Evolutionary conservation across 2,888 invertebrate genomes (phyloP), one percentile per base, ranked within the genome.

Genomic region (Tetanocera ferruginea): DNA sequence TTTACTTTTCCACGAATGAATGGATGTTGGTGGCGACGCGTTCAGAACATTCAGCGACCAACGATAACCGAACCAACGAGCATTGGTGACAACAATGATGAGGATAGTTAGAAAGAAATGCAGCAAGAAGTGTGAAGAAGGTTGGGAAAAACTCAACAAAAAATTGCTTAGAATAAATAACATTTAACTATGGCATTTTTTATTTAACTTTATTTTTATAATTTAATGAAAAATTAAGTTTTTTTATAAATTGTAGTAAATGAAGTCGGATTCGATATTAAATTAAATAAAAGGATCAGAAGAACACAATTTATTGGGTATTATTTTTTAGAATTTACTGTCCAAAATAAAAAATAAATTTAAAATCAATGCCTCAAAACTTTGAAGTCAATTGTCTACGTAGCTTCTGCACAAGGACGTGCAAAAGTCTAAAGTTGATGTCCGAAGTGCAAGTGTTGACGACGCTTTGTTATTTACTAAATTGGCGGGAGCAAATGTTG

Each of bases 1-100:
- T 88, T 87, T 87, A 87, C 83, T 87, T 87, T 87, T 86, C 85
- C 83, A 81, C 83, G 82, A 79, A 78, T 79, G 77, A 80, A 80
- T 70, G 70, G 49, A 78, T 79, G 77, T 79, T 71, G 71, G 51
- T 62, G 43, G 25, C 79, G 49, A 64, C 52, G 73, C 23, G 66
- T 37, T 52, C 19, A 74, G 49, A 69, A 49, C 34, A 52, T 25
- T 43, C 28, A 23, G 43, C 57, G 60, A 64, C 60, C 72, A 73
- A 23, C 55, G 70, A 75, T 66, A 67, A 75, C 70, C 43, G 43
- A 67, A 14, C 52, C 57, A 55, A 67, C 78, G 75, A 76, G 70
- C 75, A 31, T 25, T 67, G 77, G 74, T 79, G 71, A 77, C 79
- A 74, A 76, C 78, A 78, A 76, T 78, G 79, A 77, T 78, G 77